Conservation (phyloP, 2,797 vertebrate species). For the Bovichtus diacanthus region DNA sequence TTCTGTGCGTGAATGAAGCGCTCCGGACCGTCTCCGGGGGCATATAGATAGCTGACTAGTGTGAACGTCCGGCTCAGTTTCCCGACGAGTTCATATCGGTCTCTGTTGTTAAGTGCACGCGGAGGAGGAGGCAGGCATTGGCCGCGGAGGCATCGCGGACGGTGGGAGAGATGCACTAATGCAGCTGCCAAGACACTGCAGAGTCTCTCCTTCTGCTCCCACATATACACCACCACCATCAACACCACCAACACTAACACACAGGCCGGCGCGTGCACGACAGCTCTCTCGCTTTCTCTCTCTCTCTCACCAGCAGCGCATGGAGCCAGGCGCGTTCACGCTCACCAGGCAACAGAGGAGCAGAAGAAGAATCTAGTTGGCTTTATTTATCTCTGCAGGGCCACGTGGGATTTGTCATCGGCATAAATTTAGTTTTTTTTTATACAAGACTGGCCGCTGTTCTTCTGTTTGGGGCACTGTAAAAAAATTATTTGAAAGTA, state of each 20-base stretch:
- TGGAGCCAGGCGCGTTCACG: conserved; percentile 71
- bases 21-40: conserved; percentile 54
- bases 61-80: conserved; percentile 61
- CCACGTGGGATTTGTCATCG: conserved; percentile 65
- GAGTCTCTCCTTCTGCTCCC: conserved; percentile 76
- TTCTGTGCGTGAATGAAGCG: conserved; percentile 58
- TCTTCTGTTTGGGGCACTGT: neutral
- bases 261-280: conserved; percentile 66
- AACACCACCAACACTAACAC: conserved; percentile 39
- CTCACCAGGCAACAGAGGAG: conserved; percentile 79
- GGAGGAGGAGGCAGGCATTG: conserved; percentile 68
- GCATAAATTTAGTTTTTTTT: conserved; percentile 47
- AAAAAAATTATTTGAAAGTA: too few relatives aligned
- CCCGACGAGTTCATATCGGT: conserved; percentile 52
- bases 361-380: conserved; percentile 56
- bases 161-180: conserved; percentile 76
- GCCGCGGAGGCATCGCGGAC: conserved; percentile 72
- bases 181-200: conserved; percentile 84
- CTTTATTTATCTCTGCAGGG: conserved; percentile 76
- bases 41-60: conserved; percentile 7
- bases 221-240: conserved; percentile 56
- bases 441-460: neutral
- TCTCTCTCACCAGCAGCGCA: conserved; percentile 48
- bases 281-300: conserved; percentile 26
- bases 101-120: conserved; percentile 62